phyloP scores from a whole-genome alignment of 2,113 vertebrate species.

The Mesitornis unicolor region DNA sequence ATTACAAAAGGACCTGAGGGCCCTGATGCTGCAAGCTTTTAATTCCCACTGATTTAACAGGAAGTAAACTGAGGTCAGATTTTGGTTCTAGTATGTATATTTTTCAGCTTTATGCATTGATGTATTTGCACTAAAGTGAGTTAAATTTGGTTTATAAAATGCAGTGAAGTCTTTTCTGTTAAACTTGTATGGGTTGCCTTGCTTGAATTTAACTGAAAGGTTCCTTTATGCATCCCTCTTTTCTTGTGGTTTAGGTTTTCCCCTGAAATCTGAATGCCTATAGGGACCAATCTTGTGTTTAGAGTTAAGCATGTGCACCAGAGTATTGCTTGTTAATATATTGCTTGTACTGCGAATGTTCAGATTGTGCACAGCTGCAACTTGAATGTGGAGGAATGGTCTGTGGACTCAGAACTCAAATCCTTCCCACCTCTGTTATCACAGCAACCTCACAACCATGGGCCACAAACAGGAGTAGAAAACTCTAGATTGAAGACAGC shows the following conservation, averaged over 20 bases:
- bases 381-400: not conserved
- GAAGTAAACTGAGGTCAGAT: not conserved
- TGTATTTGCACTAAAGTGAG: not conserved
- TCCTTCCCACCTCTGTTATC: not conserved
- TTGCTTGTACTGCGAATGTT: not conserved
- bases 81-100: not conserved
- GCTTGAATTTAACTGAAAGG: not conserved
- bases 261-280: not conserved
- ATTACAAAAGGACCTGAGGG: not conserved
- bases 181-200: not conserved
- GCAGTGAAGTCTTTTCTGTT: not conserved
- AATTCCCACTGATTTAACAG: not conserved
- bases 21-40: not conserved
- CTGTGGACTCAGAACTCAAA: not conserved
- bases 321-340: not conserved
- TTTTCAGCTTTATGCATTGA: not conserved
- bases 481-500: not conserved
- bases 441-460: not conserved
- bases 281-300: not conserved
- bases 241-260: not conserved
- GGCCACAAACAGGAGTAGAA: not conserved
- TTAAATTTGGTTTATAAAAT: not conserved
- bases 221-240: not conserved
- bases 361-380: not conserved
- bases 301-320: not conserved